Evolutionary conservation across 2,888 invertebrate genomes (phyloP).

Genomic region (Dendrolimus pini): DNA sequence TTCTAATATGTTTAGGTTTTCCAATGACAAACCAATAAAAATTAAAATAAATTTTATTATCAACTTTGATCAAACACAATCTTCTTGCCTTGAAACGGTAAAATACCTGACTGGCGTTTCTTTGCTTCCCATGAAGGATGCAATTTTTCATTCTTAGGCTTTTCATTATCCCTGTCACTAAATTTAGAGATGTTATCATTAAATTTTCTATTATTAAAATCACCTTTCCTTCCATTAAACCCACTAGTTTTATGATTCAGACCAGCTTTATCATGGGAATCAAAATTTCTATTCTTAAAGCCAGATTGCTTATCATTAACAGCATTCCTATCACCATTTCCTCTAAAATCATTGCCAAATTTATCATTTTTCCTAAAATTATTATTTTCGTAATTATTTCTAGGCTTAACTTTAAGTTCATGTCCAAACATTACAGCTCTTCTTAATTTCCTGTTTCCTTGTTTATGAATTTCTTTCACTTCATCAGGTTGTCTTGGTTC

Average conservation of each 20-base stretch:
- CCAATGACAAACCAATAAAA: background rate
- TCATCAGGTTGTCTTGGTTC: conserved; percentile 65
- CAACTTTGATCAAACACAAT: conserved; percentile 58
- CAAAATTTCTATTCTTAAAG: conserved; percentile 12
- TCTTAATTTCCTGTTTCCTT: conserved; percentile 60
- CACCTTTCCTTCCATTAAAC: conserved; percentile 16
- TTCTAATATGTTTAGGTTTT: background rate
- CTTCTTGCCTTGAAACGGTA: conserved; percentile 68
- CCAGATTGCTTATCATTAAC: background rate
- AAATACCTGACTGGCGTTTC: conserved; percentile 56
- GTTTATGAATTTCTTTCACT: conserved; percentile 54
- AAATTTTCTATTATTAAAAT: conserved; percentile 12
- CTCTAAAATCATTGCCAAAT: conserved; percentile 12
- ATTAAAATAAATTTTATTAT: conserved; percentile 9
- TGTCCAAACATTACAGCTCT: conserved; percentile 67
- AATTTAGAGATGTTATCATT: background rate
- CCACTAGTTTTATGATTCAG: conserved; percentile 12
- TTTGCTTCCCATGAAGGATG: conserved; percentile 77
- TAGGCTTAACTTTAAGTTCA: conserved; percentile 45
- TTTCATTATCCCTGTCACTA: conserved; percentile 9
- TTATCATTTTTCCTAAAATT: conserved; percentile 23
- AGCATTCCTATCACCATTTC: conserved; percentile 13
- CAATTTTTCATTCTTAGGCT: conserved; percentile 37
- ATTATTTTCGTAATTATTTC: conserved; percentile 23
- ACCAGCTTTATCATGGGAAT: conserved; percentile 9